Conservation (phyloP, 2,888 invertebrate species). For the Stenolophus ochropezus region DNA sequence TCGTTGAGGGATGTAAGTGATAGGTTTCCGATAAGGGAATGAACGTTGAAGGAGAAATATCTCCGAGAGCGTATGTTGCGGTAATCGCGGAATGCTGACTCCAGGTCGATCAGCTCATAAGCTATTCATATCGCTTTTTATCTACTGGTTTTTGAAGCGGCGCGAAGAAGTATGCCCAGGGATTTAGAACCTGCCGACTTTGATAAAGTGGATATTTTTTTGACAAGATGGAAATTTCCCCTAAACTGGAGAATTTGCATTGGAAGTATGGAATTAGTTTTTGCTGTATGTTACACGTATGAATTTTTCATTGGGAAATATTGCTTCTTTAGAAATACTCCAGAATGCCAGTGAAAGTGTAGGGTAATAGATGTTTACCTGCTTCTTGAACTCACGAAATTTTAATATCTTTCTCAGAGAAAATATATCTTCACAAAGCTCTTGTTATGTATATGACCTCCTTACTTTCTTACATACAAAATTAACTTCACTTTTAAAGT, state of each 20-base stretch:
- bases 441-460: not conserved
- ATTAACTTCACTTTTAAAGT: not conserved
- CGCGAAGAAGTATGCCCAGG: conserved; percentile 51
- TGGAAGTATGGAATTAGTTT: conserved; percentile 56
- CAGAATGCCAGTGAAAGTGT: not conserved
- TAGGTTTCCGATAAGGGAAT: not conserved
- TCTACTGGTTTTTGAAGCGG: conserved; percentile 59
- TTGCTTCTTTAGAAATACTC: conserved; percentile 28
- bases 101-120: conserved; percentile 52
- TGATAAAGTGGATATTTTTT: conserved; percentile 60
- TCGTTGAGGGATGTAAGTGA: too few species aligned
- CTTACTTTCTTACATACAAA: not conserved
- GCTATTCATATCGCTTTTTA: conserved; percentile 60
- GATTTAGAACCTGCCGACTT: conserved; percentile 59
- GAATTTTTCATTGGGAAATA: conserved; percentile 56
- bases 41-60: not conserved
- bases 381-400: not conserved
- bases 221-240: conserved; percentile 57
- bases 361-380: conserved; percentile 11
- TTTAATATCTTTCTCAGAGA: not conserved
- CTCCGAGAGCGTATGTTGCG: conserved; percentile 12
- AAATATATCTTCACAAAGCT: not conserved
- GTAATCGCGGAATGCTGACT: conserved; percentile 16
- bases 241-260: conserved; percentile 59
- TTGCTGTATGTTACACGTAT: conserved; percentile 44